These are phyloP conservation scores for Tetranychus truncatus DNA, from an alignment of 2,888 invertebrate species.

Conservation along the genomic window DNA sequence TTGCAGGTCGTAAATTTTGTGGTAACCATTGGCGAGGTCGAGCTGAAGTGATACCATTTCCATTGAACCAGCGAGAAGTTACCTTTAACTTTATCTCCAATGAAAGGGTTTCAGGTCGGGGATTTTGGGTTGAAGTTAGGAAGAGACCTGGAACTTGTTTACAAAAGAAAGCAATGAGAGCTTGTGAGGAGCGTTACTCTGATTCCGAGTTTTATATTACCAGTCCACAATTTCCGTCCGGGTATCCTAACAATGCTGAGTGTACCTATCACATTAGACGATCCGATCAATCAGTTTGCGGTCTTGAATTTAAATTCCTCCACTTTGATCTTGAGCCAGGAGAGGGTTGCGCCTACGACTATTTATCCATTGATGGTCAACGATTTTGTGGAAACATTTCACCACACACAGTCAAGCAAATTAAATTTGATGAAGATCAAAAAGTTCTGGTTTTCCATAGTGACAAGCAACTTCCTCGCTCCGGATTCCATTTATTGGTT, in stretches of 20 bases:
- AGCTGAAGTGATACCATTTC: slow-evolving; percentile 23
- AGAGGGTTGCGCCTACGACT: slow-evolving; percentile 28
- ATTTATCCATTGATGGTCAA: slow-evolving; percentile 26
- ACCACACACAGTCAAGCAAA: slow-evolving; percentile 25
- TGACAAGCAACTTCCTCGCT: slow-evolving; percentile 26
- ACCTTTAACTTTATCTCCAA: slow-evolving; percentile 23
- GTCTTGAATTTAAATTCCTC: slow-evolving; percentile 27
- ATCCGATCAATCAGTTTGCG: slow-evolving; percentile 26
- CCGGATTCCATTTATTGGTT: slow-evolving; percentile 27
- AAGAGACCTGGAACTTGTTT: slow-evolving; percentile 21
- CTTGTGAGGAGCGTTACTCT: slow-evolving; percentile 23
- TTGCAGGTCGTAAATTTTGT: slow-evolving; percentile 24
- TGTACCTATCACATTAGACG: slow-evolving; percentile 25
- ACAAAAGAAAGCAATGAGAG: slow-evolving; percentile 2
- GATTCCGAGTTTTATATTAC: slow-evolving; percentile 24
- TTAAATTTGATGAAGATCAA: slow-evolving; percentile 26
- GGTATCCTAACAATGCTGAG: slow-evolving; percentile 21
- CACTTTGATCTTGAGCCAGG: slow-evolving; percentile 27
- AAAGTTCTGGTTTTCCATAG: slow-evolving; percentile 26
- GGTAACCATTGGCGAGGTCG: slow-evolving; percentile 23
- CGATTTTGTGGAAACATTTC: slow-evolving; percentile 27
- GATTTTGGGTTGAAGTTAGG: slow-evolving; percentile 26
- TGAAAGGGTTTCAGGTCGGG: slow-evolving; percentile 21
- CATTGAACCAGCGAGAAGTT: slow-evolving; percentile 20
- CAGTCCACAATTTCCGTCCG: slow-evolving; percentile 24